These are phyloP conservation scores for Gallinago stenura DNA, from an alignment of 2,797 vertebrate species.

Conservation along the genomic window DNA sequence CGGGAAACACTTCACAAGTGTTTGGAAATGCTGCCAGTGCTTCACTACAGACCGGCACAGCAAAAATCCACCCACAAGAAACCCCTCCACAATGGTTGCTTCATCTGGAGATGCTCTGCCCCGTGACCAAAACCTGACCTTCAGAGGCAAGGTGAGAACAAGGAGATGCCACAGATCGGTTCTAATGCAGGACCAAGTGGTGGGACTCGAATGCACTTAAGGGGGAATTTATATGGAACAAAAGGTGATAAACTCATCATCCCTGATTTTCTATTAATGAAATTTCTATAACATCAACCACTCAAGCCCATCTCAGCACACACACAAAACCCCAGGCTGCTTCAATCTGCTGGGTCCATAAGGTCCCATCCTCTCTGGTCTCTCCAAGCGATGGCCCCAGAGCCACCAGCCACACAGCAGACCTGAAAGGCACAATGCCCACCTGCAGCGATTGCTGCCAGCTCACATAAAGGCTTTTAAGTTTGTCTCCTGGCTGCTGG, in stretches of 20 bases:
- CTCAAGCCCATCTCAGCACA: not conserved
- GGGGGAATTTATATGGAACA: not conserved
- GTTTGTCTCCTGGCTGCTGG: not conserved
- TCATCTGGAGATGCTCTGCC: not conserved
- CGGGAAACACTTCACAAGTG: fast-evolving
- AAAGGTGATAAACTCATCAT: not conserved
- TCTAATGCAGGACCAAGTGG: not conserved
- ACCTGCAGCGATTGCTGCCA: not conserved
- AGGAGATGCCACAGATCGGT: not conserved
- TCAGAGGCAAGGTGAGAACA: not conserved
- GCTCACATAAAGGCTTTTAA: not conserved
- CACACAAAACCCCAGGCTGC: not conserved
- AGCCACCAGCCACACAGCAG: not conserved
- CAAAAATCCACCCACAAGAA: not conserved
- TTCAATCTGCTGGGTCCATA: not conserved
- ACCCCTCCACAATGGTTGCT: fast-evolving
- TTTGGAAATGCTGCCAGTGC: not conserved
- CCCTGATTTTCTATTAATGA: not conserved
- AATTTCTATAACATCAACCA: not conserved
- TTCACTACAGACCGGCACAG: not conserved
- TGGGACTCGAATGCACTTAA: not conserved
- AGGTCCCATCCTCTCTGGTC: not conserved
- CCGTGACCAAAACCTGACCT: not conserved
- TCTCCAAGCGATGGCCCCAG: fast-evolving
- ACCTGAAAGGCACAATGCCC: not conserved